Evolutionary conservation across 2,113 vertebrate genomes (phyloP).

Genomic region (Sciurus niger): DNA sequence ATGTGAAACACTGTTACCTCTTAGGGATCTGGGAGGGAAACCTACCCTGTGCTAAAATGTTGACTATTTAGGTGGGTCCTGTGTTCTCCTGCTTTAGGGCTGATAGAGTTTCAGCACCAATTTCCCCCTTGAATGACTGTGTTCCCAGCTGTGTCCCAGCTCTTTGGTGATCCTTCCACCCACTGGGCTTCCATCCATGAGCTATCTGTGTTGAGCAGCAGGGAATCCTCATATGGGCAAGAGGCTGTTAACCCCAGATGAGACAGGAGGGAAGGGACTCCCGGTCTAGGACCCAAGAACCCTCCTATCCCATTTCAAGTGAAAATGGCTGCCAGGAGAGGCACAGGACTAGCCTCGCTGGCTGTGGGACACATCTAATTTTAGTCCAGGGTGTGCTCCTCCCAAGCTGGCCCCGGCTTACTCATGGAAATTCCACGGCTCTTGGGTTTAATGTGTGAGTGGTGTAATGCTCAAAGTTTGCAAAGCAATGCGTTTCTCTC

Average conservation of each 20-base stretch:
- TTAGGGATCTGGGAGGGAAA: not conserved
- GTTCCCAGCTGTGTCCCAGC: not conserved
- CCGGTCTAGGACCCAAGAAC: not conserved
- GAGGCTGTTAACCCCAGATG: not conserved
- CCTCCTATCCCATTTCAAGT: not conserved
- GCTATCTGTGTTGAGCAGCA: not conserved
- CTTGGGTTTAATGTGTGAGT: not conserved
- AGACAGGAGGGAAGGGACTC: not conserved
- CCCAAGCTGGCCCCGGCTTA: not conserved
- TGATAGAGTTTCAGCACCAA: not conserved
- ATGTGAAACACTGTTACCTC: not conserved
- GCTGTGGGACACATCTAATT: slow-evolving; percentile 56
- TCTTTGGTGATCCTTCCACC: not conserved
- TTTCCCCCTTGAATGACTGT: not conserved
- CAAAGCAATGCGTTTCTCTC: not conserved
- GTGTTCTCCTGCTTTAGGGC: not conserved
- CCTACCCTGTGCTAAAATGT: not conserved
- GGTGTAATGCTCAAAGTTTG: not conserved
- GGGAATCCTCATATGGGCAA: not conserved
- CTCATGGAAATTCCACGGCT: slow-evolving; percentile 34
- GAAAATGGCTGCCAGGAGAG: slow-evolving; percentile 6
- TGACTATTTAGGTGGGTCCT: not conserved
- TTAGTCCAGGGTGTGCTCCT: slow-evolving; percentile 56
- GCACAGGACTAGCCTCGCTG: not conserved
- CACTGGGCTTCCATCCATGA: not conserved